Evolutionary conservation across 2,113 vertebrate species (phyloP).

Genomic region (Raja brachyura): DNA sequence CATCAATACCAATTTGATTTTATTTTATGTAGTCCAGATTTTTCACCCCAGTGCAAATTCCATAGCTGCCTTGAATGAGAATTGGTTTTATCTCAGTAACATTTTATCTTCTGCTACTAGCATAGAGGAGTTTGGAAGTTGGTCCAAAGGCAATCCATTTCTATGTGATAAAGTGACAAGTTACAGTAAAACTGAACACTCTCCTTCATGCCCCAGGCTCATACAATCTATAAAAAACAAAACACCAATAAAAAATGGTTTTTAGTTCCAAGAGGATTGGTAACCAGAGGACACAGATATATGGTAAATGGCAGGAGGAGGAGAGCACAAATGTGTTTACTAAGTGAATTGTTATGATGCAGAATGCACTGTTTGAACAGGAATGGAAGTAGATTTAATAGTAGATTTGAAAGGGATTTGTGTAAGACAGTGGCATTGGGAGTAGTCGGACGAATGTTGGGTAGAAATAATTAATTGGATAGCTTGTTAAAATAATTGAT

Average conservation of each 20-base stretch:
- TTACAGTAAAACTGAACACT: background rate
- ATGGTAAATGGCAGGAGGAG: background rate
- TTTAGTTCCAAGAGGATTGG: background rate
- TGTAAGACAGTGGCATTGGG: too few relatives aligned
- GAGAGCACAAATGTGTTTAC: too few relatives aligned
- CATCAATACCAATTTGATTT: too few relatives aligned
- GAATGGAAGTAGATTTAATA: too few relatives aligned
- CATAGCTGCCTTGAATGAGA: background rate
- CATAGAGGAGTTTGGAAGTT: background rate
- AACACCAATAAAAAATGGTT: background rate
- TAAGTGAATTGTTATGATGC: too few relatives aligned
- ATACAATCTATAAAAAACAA: background rate
- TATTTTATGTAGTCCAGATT: too few relatives aligned
- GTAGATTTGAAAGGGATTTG: too few relatives aligned
- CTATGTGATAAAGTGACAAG: background rate
- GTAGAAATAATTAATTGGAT: too few relatives aligned
- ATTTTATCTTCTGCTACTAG: background rate
- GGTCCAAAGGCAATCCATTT: background rate
- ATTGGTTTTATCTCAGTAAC: background rate
- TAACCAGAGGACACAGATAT: background rate
- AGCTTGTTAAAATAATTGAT: too few relatives aligned
- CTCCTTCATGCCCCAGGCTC: background rate
- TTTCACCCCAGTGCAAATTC: too few relatives aligned
- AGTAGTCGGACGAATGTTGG: too few relatives aligned
- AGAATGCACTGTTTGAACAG: too few relatives aligned